Evolutionary conservation across 2,113 vertebrate genomes (phyloP).

Genomic region (Macrotus californicus): DNA sequence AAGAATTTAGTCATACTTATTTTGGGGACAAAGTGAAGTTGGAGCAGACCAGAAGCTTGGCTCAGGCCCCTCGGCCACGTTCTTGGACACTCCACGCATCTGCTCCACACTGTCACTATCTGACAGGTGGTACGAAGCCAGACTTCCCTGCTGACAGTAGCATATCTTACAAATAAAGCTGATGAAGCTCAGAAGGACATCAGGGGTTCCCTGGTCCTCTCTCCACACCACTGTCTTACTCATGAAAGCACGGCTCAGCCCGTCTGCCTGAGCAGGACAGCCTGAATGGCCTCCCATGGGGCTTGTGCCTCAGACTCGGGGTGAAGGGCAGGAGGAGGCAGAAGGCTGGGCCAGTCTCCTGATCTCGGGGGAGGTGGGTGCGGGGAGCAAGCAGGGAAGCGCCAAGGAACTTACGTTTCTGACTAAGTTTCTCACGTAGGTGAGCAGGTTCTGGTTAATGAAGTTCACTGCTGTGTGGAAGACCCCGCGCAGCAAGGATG

Average conservation of each 20-base stretch:
- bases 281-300: not conserved
- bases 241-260: not conserved
- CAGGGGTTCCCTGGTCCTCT: not conserved
- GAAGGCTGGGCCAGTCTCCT: not conserved
- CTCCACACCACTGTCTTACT: not conserved
- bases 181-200: no score
- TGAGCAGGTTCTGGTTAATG: constrained; percentile 65
- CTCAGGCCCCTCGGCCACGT: not conserved
- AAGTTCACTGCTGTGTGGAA: constrained; percentile 77
- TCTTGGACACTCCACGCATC: not conserved
- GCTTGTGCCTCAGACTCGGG: not conserved
- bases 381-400: not conserved
- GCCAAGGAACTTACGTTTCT: constrained; percentile 52
- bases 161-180: not conserved
- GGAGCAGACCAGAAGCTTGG: not conserved
- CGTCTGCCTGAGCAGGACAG: not conserved
- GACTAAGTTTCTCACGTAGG: constrained; percentile 70
- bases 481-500: constrained; percentile 78
- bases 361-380: no score
- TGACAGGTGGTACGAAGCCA: rapidly evolving
- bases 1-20: not conserved
- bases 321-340: not conserved
- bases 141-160: not conserved
- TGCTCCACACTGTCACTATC: rapidly evolving
- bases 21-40: not conserved